Base-by-base conservation (phyloP, 2,888 invertebrate genomes). In the Apotomis betuletana region DNA sequence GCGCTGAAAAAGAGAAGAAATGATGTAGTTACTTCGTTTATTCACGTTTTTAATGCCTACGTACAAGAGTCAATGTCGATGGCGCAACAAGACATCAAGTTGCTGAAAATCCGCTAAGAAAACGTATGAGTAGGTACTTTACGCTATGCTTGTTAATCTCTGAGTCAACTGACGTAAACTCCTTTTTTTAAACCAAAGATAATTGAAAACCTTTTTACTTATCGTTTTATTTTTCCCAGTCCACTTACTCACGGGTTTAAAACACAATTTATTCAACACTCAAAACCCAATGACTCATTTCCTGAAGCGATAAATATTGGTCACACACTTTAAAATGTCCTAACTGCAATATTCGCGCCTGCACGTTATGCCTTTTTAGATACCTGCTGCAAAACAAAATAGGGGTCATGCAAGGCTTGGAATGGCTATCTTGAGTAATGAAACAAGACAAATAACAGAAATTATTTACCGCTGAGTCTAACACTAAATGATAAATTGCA, bases 381-480 rank as follows among this genome's bases (percentile, higher is more conserved):
- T 27, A 49, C 41, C 41, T 10, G 44, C 46, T 38, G 10, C 10
- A n/a, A 5, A 15, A 15, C 49, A 49, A 62, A 67, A 55, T 15
- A 49, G n/a, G 2, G 41, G 36, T 58, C 61, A 67, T 67, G 52
- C 38, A 44, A 73, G 74, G 74, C 67, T 71, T 55, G 74, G 71
- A 74, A 70, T 75, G 75, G 74, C 70, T 62, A 74, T 72, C 69
- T 73, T 70, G 63, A 67, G 71, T 77, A 78, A 78, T 77, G 65
- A 68, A 74, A 76, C 75, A 74, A 78, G 79, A 78, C 77, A 78
- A 81, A 80, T 80, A 78, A 76, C 74, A 77, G 58, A 70, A 76
- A 76, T 79, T 75, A 75, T 74, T 77, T 72, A 72, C 65, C 59
- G 15, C 51, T 74, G 70, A 73, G 68, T 71, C 70, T 62, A 51